Conservation (phyloP, 2,888 invertebrate species). For the Halictus ligatus region DNA sequence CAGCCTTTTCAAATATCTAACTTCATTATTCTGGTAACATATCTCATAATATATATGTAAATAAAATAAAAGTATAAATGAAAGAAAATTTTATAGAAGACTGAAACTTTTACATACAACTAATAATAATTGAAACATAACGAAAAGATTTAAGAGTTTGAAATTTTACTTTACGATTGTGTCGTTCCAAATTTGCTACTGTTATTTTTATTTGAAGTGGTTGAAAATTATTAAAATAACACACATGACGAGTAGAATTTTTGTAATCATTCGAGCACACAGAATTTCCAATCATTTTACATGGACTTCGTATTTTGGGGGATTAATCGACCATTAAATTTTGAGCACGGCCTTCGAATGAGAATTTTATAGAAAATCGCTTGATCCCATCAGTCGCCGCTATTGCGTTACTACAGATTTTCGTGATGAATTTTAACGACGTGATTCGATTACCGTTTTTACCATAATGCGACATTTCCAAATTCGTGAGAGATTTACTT, state of each 20-base stretch:
- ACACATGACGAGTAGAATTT: not conserved
- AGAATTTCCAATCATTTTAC: not conserved
- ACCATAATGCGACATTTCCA: not conserved
- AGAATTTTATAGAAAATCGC: slow-evolving; percentile 35
- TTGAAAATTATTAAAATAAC: not conserved
- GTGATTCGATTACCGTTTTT: slow-evolving; percentile 14
- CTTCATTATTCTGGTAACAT: too few relatives aligned
- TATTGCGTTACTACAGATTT: slow-evolving; percentile 29
- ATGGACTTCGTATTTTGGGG: not conserved
- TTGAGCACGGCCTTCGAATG: slow-evolving; percentile 10
- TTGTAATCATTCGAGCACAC: too few relatives aligned
- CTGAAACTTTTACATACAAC: too few relatives aligned
- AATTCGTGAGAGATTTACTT: not conserved
- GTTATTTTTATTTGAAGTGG: not conserved
- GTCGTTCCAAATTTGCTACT: not conserved
- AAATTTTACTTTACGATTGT: not conserved
- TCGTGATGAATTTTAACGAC: slow-evolving; percentile 19
- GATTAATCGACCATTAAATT: slow-evolving; percentile 34
- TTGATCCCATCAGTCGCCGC: slow-evolving; percentile 28
- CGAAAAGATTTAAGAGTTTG: too few relatives aligned
- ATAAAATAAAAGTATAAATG: too few relatives aligned
- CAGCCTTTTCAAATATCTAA: too few relatives aligned
- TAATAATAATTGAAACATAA: too few relatives aligned
- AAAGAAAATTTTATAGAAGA: too few relatives aligned
- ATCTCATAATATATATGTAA: too few relatives aligned